These are phyloP conservation scores for Leucosticte australis DNA, from an alignment of 2,113 vertebrate species.

Conservation along the genomic window DNA sequence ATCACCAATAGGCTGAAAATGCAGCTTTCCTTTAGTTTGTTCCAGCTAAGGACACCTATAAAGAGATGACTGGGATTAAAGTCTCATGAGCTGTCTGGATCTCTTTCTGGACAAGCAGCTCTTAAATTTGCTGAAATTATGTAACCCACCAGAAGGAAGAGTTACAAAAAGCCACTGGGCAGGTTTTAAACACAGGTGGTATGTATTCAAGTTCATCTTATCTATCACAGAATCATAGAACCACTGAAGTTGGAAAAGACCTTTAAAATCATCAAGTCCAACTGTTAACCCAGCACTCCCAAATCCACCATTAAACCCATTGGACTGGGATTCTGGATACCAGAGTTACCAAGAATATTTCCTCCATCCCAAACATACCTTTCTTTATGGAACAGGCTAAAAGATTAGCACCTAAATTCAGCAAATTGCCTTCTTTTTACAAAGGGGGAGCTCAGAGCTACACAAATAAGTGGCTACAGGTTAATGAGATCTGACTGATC, in stretches of 20 bases:
- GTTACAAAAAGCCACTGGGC: neutral
- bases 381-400: neutral
- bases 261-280: neutral
- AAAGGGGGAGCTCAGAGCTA: neutral
- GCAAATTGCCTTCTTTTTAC: slow-evolving; percentile 8
- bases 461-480: slow-evolving; percentile 21
- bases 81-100: neutral
- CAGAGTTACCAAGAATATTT: neutral
- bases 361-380: neutral
- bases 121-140: neutral
- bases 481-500: slow-evolving; percentile 55
- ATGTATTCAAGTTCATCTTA: neutral
- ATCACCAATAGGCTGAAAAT: slow-evolving; percentile 11
- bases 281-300: neutral
- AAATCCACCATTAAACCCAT: neutral
- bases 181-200: neutral
- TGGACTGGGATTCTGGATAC: neutral
- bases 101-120: neutral
- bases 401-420: slow-evolving; percentile 2
- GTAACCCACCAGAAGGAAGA: neutral
- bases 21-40: neutral
- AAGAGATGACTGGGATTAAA: slow-evolving; percentile 12
- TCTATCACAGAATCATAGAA: neutral
- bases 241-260: neutral
- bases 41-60: neutral